Conservation (phyloP, 2,113 vertebrate species). For the Lontra canadensis region DNA sequence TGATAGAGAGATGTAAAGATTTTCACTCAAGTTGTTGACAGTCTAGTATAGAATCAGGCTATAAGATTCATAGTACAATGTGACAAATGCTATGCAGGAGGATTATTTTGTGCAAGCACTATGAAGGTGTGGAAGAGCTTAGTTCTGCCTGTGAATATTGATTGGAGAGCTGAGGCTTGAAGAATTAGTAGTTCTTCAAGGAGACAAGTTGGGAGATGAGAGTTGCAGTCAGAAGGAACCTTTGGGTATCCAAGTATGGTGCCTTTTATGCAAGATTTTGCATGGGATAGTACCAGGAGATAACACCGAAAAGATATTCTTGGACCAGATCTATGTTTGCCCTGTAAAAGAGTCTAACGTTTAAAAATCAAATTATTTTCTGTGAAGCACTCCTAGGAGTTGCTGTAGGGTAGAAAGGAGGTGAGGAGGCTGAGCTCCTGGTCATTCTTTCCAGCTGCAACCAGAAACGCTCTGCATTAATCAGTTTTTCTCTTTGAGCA, state of each 20-base stretch:
- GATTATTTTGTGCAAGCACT: not conserved
- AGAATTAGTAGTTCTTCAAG: conserved; percentile 11
- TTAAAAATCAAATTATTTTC: conserved; percentile 15
- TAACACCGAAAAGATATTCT: not conserved
- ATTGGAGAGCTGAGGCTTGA: not conserved
- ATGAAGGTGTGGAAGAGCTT: not conserved
- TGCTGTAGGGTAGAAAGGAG: not conserved
- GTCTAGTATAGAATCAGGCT: not conserved
- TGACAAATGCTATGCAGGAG: not conserved
- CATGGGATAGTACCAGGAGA: not conserved
- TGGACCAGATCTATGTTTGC: not conserved
- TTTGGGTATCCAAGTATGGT: not conserved
- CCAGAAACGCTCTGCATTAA: not conserved
- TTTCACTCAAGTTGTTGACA: not conserved
- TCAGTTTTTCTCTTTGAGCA: not conserved
- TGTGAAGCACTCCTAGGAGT: not conserved
- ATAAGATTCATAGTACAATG: not conserved
- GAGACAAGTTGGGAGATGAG: not conserved
- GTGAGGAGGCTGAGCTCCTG: not conserved
- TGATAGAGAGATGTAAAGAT: not conserved
- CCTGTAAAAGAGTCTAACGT: not conserved
- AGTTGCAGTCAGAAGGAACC: not conserved
- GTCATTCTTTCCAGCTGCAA: not conserved
- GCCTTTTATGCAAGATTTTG: not conserved
- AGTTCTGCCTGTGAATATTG: not conserved